Percentiles rank a stretch among this genome's conserved stretches.
Evolutionary conservation across 2,113 vertebrate genomes (phyloP).

Genomic region (Hemicordylus capensis): DNA sequence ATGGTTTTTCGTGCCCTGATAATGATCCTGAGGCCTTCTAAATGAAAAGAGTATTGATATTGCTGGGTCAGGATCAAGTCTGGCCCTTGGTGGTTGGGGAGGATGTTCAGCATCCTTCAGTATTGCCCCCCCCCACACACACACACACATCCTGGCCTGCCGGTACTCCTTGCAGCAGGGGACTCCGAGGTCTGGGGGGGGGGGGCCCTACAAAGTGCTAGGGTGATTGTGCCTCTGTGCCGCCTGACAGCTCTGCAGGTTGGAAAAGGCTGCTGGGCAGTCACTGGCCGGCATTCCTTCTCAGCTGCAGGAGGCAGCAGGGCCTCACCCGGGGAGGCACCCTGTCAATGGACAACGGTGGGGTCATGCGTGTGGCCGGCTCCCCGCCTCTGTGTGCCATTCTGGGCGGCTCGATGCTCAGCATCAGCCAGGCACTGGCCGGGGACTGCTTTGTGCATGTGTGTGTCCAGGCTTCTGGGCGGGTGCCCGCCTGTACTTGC

Average conservation of each 20-base stretch:
- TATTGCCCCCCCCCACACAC: no score
- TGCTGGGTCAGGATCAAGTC: not conserved
- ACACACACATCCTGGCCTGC: no score
- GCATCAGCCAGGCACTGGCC: slow-evolving; percentile 54
- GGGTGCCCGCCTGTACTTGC: slow-evolving; percentile 13
- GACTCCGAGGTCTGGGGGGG: no score
- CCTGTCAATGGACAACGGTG: no score
- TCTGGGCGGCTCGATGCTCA: slow-evolving; percentile 57
- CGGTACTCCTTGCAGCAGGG: not conserved
- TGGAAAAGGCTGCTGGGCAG: not conserved
- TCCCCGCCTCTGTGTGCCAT: slow-evolving; percentile 59
- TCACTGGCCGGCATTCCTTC: no score
- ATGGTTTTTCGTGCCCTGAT: not conserved
- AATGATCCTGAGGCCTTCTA: not conserved
- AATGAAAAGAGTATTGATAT: not conserved
- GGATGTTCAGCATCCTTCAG: no score
- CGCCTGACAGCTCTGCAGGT: not conserved
- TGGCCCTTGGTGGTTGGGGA: not conserved
- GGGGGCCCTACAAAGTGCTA: no score
- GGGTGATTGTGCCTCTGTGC: no score
- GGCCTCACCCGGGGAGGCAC: slow-evolving; percentile 34
- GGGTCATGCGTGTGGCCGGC: slow-evolving; percentile 45
- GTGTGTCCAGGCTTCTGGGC: slow-evolving; percentile 34
- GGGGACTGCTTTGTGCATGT: slow-evolving; percentile 25
- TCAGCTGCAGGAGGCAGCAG: slow-evolving; percentile 67